phyloP scores from a whole-genome alignment of 2,797 vertebrate genomes.

The Leptoclinus maculatus region DNA sequence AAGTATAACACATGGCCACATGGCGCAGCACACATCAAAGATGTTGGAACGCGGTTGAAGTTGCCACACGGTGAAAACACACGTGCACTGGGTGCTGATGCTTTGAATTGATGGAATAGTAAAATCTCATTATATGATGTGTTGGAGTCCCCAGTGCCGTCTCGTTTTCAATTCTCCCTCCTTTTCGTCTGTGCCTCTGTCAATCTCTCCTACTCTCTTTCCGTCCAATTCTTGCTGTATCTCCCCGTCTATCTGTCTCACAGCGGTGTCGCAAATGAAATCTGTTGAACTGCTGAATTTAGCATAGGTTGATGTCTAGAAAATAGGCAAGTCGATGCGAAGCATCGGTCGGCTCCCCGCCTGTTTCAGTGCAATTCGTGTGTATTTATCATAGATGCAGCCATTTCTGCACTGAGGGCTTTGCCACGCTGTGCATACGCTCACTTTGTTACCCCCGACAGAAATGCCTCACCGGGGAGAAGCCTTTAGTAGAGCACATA shows the following conservation, averaged over 20 bases:
- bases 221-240: constrained; percentile 6
- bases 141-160: constrained; percentile 31
- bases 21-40: constrained; percentile 59
- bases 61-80: constrained; percentile 52
- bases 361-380: constrained; percentile 62
- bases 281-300: constrained; percentile 53
- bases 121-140: constrained; percentile 58
- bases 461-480: constrained; percentile 76
- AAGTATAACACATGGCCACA: constrained; percentile 41
- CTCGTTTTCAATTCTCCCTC: constrained; percentile 29
- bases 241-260: constrained; percentile 35
- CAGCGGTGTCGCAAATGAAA: constrained; percentile 60
- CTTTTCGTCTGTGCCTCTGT: constrained; percentile 20
- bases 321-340: constrained; percentile 63
- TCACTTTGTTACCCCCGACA: constrained; percentile 77
- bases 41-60: constrained; percentile 41
- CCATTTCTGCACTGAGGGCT: constrained; percentile 60
- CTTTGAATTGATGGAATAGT: constrained; percentile 51
- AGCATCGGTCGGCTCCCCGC: constrained; percentile 52
- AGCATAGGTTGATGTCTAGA: constrained; percentile 57
- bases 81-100: constrained; percentile 38
- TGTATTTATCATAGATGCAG: constrained; percentile 75
- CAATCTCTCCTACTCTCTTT: constrained; percentile 15
- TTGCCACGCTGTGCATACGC: constrained; percentile 65
- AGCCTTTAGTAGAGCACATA: constrained; percentile 76